Evolutionary conservation across 1,140 invertebrate genomes (phyloP).

Genomic region (Helicoverpa armigera): DNA sequence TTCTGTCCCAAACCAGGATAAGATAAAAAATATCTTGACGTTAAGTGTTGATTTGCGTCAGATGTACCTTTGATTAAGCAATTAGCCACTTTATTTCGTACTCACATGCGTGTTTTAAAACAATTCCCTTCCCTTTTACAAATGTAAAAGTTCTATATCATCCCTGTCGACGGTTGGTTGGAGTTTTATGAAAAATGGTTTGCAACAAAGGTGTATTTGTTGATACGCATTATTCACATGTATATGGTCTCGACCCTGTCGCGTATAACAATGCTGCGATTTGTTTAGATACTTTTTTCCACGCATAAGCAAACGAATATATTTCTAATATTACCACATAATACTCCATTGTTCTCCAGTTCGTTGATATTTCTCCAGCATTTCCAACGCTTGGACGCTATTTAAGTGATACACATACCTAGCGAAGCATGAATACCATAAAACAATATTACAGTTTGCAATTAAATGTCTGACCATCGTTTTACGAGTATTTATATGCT

Average conservation of each 20-base stretch:
- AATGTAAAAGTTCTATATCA: slow-evolving; percentile 28
- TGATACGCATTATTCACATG: slow-evolving; percentile 62
- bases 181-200: slow-evolving; percentile 31
- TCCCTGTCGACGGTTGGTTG: not conserved
- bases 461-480: slow-evolving; percentile 55
- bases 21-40: slow-evolving; percentile 83
- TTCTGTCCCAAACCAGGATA: slow-evolving; percentile 81
- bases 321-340: slow-evolving; percentile 86
- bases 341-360: slow-evolving; percentile 84
- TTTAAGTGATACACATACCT: slow-evolving; percentile 78
- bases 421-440: slow-evolving; percentile 72
- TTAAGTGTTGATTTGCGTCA: slow-evolving; percentile 63
- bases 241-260: slow-evolving; percentile 67
- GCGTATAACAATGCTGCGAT: slow-evolving; percentile 82
- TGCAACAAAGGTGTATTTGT: slow-evolving; percentile 44
- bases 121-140: not conserved
- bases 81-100: slow-evolving; percentile 20
- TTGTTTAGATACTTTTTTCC: slow-evolving; percentile 85
- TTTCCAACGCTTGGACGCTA: slow-evolving; percentile 77
- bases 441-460: slow-evolving; percentile 67
- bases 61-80: slow-evolving; percentile 53
- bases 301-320: slow-evolving; percentile 83
- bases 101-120: not conserved
- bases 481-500: slow-evolving; percentile 10
- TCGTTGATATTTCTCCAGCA: slow-evolving; percentile 80